These are phyloP conservation scores for Helicoverpa assulta DNA, from an alignment of 2,888 invertebrate species.

Conservation along the genomic window DNA sequence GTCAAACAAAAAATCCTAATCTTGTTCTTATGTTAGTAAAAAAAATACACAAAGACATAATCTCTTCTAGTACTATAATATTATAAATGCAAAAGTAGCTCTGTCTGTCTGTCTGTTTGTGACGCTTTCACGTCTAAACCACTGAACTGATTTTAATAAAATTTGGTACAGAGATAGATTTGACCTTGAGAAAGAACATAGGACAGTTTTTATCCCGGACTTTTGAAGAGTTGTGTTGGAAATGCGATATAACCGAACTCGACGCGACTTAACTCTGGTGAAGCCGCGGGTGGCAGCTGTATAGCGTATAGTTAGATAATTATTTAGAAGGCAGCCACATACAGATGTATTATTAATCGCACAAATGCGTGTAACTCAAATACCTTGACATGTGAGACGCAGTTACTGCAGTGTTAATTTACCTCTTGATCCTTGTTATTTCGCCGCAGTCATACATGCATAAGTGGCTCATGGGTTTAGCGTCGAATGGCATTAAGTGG, in stretches of 20 bases:
- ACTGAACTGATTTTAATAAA: no score
- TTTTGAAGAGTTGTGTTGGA: no score
- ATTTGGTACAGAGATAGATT: no score
- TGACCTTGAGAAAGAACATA: no score
- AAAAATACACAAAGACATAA: background rate
- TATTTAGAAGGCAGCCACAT: background rate
- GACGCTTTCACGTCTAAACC: no score
- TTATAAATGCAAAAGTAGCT: no score
- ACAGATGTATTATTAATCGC: background rate
- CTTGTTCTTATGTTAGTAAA: background rate
- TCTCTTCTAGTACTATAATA: no score
- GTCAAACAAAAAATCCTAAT: background rate
- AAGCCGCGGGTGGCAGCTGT: no score
- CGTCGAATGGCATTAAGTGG: conserved; percentile 21
- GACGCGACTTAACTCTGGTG: no score
- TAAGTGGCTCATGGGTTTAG: conserved; percentile 17
- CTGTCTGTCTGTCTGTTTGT: no score
- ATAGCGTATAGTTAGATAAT: background rate
- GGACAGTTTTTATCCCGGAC: no score
- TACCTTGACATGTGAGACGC: conserved; percentile 6
- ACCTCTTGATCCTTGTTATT: conserved; percentile 23
- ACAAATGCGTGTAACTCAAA: background rate
- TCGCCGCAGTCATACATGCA: conserved; percentile 12
- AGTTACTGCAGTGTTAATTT: conserved; percentile 24
- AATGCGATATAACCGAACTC: no score